Evolutionary conservation across 2,888 invertebrate species (phyloP).

Genomic region (Rhodophaea formosa): DNA sequence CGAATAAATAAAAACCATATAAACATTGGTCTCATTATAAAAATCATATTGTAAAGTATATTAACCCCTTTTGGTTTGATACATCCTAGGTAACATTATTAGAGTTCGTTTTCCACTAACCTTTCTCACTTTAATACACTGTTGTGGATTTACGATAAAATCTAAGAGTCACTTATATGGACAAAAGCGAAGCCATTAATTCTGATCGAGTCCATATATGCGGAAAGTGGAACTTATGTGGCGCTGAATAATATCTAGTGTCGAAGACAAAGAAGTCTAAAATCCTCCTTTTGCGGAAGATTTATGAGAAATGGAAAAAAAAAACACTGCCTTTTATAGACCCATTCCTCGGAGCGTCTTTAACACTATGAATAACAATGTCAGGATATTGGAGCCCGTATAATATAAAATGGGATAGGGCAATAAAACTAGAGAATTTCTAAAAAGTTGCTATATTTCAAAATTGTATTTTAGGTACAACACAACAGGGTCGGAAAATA

Average conservation of each 20-base stretch:
- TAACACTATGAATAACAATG: background rate
- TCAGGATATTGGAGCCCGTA: background rate
- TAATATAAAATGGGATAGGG: slow-evolving; percentile 21
- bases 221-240: slow-evolving; percentile 12
- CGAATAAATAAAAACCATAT: too few relatives aligned
- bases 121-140: slow-evolving; percentile 28
- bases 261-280: slow-evolving; percentile 12
- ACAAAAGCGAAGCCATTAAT: slow-evolving; percentile 15
- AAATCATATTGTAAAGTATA: too few relatives aligned
- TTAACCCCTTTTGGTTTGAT: too few relatives aligned
- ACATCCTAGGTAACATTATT: background rate
- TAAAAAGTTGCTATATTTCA: slow-evolving; percentile 66
- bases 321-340: background rate
- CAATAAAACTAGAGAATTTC: slow-evolving; percentile 47
- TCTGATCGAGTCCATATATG: slow-evolving; percentile 12
- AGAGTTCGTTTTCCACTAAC: background rate
- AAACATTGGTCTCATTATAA: too few relatives aligned
- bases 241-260: slow-evolving; percentile 14
- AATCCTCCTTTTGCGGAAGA: slow-evolving; percentile 5
- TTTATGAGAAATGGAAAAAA: slow-evolving; percentile 12
- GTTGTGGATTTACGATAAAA: slow-evolving; percentile 9
- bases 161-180: slow-evolving; percentile 9
- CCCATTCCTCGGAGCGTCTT: background rate
- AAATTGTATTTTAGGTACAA: slow-evolving; percentile 51
- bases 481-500: slow-evolving; percentile 68